phyloP scores from a whole-genome alignment of 2,888 invertebrate genomes.

The Hypomecis atomaria region DNA sequence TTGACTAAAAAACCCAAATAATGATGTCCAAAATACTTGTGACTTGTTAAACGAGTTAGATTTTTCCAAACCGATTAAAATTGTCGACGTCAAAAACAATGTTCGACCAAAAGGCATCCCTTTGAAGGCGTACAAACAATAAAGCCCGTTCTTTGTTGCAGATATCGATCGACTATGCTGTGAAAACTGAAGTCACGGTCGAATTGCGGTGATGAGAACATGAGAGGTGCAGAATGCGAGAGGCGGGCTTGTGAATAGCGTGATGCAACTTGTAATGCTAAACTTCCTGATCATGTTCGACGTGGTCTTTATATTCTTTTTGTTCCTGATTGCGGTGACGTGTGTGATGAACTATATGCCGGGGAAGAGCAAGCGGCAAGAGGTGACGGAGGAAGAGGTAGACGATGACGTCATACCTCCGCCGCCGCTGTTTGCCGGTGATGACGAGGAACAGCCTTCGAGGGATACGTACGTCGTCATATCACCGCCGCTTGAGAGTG shows the following conservation, averaged over 20 bases:
- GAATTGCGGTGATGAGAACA: conserved; percentile 41
- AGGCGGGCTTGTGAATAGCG: conserved; percentile 63
- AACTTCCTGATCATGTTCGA: conserved; percentile 95
- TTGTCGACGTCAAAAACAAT: conserved; percentile 45
- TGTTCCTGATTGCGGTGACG: conserved; percentile 93
- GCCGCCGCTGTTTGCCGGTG: conserved; percentile 75
- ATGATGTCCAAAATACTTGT: background rate
- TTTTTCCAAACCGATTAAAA: conserved; percentile 50
- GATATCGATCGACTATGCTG: conserved; percentile 39
- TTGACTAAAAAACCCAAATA: background rate
- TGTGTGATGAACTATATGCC: conserved; percentile 93
- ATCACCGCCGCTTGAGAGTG: conserved; percentile 72
- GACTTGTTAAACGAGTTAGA: conserved; percentile 40
- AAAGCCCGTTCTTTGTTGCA: conserved; percentile 46
- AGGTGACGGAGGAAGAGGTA: conserved; percentile 77
- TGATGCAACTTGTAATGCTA: conserved; percentile 94
- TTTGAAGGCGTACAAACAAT: conserved; percentile 33
- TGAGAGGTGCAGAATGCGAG: conserved; percentile 72
- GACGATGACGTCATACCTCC: conserved; percentile 81
- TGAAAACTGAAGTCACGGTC: background rate
- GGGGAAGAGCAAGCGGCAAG: conserved; percentile 79
- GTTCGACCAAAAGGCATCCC: conserved; percentile 36
- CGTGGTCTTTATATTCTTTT: conserved; percentile 94
- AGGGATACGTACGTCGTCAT: conserved; percentile 81
- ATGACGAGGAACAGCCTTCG: conserved; percentile 62